Base-by-base conservation (phyloP, 2,888 invertebrate species). In the Watsonalla cultraria region DNA sequence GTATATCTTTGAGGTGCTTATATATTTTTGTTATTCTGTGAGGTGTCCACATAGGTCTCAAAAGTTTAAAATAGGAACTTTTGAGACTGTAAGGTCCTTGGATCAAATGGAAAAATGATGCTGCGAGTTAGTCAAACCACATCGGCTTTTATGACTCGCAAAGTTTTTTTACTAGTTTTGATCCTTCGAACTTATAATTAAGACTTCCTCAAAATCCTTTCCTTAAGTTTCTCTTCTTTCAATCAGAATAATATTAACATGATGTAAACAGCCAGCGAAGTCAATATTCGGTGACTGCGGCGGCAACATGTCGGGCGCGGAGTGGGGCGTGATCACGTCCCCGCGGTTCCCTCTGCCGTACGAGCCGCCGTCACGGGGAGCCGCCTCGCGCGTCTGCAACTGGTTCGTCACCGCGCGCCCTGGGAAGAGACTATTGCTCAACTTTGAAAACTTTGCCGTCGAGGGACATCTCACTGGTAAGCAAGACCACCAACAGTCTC, bases 231-330 rank as follows among this genome's bases (percentile, higher is more conserved):
- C 24, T 24, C 24, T 24, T 24, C 4, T 24, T 24, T 24, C 24
- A 24, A 24, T 2, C 24, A 24, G 4, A 24, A 24, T 24, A 24
- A 24, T 24, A 24, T 1, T 24, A 24, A 24, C 24, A 4, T 24
- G 4, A 24, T 24, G 24, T 24, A 24, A 24, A 24, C 24, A 91
- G 91, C 92, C 94, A 46, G 96, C 96, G 60, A 96, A 96, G 86
- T 95, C 96, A 45, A 96, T 96, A 79, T 96, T 96, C 77, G 96
- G 96, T 78, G 98, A 97, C 87, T 98, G 98, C 84, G 98, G 98
- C 61, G 95, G 96, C 69, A 97, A 98, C 87, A 95, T 97, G 77
- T 97, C 95, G 67, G 95, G 94, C 68, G 92, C 94, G 72, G 95
- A 96, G 82, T 96, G 94, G 72, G 97, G 94, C 80, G 95, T 93